Conservation (phyloP, 2,888 invertebrate genomes). For the Eulithis testata region DNA sequence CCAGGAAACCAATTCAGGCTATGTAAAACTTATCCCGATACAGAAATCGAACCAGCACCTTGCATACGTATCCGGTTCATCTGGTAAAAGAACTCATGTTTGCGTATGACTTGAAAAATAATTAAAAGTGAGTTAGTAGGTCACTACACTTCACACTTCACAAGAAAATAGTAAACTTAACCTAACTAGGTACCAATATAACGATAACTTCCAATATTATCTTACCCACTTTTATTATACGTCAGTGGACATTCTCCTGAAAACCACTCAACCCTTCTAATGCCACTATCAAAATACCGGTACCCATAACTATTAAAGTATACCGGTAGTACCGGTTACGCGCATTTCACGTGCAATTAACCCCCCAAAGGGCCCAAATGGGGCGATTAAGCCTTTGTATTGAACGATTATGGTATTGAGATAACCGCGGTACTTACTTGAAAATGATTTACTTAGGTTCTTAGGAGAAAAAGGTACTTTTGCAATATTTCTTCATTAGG, state of each 20-base stretch:
- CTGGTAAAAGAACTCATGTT: no score
- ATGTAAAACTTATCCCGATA: no score
- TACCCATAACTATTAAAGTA: constrained; percentile 30
- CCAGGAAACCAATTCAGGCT: no score
- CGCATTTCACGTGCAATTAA: constrained; percentile 37
- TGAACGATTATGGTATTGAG: constrained; percentile 26
- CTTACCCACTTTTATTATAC: constrained; percentile 20
- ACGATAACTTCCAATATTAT: constrained; percentile 22
- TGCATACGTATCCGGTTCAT: no score
- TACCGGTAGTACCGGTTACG: constrained; percentile 27
- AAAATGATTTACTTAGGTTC: constrained; percentile 18
- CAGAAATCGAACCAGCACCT: no score
- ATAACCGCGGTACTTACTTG: constrained; percentile 17
- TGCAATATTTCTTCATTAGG: neutral
- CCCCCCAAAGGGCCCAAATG: constrained; percentile 24
- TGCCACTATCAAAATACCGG: constrained; percentile 33
- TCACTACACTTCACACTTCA: constrained; percentile 9
- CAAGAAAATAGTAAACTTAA: constrained; percentile 5
- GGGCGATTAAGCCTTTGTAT: constrained; percentile 24
- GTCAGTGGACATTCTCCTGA: constrained; percentile 19
- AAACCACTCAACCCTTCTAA: constrained; percentile 32
- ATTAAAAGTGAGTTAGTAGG: neutral
- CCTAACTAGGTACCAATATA: neutral
- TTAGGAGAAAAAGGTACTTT: constrained; percentile 9
- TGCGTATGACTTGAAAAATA: neutral